Conservation (phyloP, 2,797 vertebrate genomes). For the Distichodus sexfasciatus region DNA sequence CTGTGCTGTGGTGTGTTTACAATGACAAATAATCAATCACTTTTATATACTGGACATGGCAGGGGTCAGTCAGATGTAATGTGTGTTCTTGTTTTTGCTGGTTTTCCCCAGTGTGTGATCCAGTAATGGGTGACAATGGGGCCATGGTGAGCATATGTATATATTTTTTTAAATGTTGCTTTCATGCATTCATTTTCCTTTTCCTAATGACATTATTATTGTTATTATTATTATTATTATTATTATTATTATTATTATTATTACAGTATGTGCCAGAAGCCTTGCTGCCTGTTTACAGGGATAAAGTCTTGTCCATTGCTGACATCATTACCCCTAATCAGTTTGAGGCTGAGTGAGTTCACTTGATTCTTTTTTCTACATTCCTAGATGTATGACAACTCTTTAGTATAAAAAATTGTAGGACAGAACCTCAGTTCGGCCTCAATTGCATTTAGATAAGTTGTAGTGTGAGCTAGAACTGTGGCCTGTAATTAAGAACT, state of each 20-base stretch:
- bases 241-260: too few relatives aligned
- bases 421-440: background rate
- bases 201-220: too few relatives aligned
- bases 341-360: constrained; percentile 95
- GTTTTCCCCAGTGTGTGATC: constrained; percentile 88
- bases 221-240: too few relatives aligned
- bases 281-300: constrained; percentile 88
- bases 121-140: constrained; percentile 95
- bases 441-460: too few relatives aligned
- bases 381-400: too few relatives aligned
- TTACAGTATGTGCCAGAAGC: constrained; percentile 89
- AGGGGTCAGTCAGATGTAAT: background rate
- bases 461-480: background rate
- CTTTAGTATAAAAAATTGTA: background rate
- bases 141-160: constrained; percentile 79
- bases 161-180: background rate
- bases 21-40: too few relatives aligned
- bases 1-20: too few relatives aligned
- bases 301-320: constrained; percentile 88
- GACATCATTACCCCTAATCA: constrained; percentile 98
- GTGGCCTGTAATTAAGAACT: background rate
- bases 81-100: constrained; percentile 3
- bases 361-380: background rate
- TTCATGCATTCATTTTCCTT: too few relatives aligned
- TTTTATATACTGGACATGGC: too few relatives aligned